Evolutionary conservation across 2,888 invertebrate species (phyloP).

Genomic region (Sthenelais limicola): DNA sequence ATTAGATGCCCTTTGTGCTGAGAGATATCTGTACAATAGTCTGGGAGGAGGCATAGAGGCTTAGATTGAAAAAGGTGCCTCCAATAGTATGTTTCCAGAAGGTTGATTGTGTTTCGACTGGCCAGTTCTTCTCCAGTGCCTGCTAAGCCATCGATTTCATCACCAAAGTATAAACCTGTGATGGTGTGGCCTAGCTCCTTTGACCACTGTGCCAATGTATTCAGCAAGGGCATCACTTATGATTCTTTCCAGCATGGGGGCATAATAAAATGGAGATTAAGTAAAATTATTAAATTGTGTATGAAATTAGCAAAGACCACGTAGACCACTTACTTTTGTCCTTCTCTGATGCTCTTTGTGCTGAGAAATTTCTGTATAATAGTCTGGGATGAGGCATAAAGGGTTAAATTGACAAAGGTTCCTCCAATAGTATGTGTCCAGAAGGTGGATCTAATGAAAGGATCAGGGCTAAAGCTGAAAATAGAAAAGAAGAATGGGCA

Average conservation of each 20-base stretch:
- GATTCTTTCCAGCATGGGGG: too few species aligned
- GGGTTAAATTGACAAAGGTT: slow-evolving; percentile 91
- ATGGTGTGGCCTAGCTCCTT: too few species aligned
- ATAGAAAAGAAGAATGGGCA: too few species aligned
- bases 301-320: too few species aligned
- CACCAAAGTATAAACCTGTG: too few species aligned
- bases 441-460: slow-evolving; percentile 87
- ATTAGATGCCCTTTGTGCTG: slow-evolving; percentile 43
- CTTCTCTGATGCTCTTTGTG: slow-evolving; percentile 43
- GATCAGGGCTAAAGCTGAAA: slow-evolving; percentile 79
- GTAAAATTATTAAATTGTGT: too few species aligned
- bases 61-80: slow-evolving; percentile 93
- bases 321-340: slow-evolving; percentile 48
- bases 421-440: slow-evolving; percentile 90
- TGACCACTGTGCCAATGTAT: too few species aligned
- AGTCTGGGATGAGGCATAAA: slow-evolving; percentile 93
- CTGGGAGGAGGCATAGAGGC: slow-evolving; percentile 93
- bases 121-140: too few species aligned
- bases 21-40: slow-evolving; percentile 72
- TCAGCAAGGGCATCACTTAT: too few species aligned
- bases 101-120: too few species aligned
- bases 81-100: slow-evolving; percentile 88
- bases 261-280: too few species aligned
- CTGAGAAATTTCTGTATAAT: slow-evolving; percentile 51
- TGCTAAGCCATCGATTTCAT: too few species aligned